These are phyloP conservation scores for Saguinus midas DNA, from an alignment of 2,113 vertebrate species.

Conservation along the genomic window DNA sequence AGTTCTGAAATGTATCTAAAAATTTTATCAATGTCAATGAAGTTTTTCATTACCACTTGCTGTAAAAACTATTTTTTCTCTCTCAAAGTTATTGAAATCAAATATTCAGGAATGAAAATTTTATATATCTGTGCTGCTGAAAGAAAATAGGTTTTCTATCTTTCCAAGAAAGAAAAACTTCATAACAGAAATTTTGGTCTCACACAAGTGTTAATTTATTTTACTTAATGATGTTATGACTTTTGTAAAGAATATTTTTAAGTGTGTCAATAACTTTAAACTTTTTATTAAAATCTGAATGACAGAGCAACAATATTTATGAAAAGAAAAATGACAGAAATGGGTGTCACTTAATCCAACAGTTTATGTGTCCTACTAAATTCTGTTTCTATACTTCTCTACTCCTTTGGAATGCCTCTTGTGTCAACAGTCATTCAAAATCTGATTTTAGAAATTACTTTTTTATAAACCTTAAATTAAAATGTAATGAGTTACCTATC, in stretches of 20 bases:
- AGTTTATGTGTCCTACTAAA: neutral
- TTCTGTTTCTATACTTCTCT: neutral
- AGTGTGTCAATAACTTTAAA: neutral
- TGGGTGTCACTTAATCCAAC: neutral
- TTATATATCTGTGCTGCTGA: neutral
- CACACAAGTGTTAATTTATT: neutral
- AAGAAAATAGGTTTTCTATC: neutral
- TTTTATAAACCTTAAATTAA: conserved; percentile 25
- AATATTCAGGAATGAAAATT: conserved; percentile 19
- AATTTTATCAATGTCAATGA: neutral
- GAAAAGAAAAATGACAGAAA: neutral
- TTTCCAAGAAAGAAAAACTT: neutral
- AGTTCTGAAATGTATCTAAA: conserved; percentile 16
- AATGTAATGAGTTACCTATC: neutral
- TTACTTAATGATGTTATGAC: neutral
- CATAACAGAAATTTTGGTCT: neutral
- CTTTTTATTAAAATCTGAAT: neutral
- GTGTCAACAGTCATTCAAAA: neutral
- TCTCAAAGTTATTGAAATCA: neutral
- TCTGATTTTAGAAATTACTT: neutral
- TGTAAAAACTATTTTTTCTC: neutral
- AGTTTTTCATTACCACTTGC: neutral
- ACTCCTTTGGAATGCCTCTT: neutral
- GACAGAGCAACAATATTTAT: neutral
- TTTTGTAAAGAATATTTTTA: neutral